phyloP scores from a whole-genome alignment of 2,888 invertebrate species.

The Athalia rosae region DNA sequence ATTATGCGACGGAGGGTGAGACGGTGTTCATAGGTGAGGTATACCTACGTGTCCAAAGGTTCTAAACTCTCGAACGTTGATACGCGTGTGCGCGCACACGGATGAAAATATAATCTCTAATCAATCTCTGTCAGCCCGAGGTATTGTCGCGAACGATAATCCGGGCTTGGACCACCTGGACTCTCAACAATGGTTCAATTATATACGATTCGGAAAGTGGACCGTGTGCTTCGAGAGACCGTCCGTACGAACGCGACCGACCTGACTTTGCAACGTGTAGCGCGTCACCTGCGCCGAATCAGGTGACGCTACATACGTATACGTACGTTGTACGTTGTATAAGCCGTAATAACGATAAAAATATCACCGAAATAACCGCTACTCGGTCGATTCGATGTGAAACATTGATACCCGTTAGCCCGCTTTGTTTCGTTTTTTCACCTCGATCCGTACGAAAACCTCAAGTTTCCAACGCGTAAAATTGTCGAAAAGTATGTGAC shows the following conservation, averaged over 20 bases:
- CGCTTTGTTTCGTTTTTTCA: too few relatives aligned
- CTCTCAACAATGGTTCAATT: slow-evolving; percentile 67
- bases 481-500: not conserved
- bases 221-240: not conserved
- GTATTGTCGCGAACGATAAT: slow-evolving; percentile 40
- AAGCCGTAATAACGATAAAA: too few relatives aligned
- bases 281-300: slow-evolving; percentile 7
- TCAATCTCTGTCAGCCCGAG: slow-evolving; percentile 53
- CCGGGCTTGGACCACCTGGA: slow-evolving; percentile 53
- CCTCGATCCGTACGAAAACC: not conserved
- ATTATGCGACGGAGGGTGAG: too few relatives aligned
- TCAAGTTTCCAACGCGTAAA: not conserved
- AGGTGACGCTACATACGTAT: slow-evolving; percentile 13
- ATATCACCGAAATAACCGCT: too few relatives aligned
- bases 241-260: not conserved
- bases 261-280: not conserved
- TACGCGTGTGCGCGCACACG: slow-evolving; percentile 5
- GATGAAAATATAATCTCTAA: slow-evolving; percentile 51
- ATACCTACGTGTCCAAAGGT: too few relatives aligned
- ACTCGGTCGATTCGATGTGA: too few relatives aligned
- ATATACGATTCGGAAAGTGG: slow-evolving; percentile 56
- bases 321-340: not conserved
- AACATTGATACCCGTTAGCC: too few relatives aligned
- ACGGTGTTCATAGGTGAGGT: too few relatives aligned
- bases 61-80: slow-evolving; percentile 20